These are phyloP conservation scores for Hippopotamyrus pictus DNA, from an alignment of 2,797 vertebrate species.

Conservation along the genomic window DNA sequence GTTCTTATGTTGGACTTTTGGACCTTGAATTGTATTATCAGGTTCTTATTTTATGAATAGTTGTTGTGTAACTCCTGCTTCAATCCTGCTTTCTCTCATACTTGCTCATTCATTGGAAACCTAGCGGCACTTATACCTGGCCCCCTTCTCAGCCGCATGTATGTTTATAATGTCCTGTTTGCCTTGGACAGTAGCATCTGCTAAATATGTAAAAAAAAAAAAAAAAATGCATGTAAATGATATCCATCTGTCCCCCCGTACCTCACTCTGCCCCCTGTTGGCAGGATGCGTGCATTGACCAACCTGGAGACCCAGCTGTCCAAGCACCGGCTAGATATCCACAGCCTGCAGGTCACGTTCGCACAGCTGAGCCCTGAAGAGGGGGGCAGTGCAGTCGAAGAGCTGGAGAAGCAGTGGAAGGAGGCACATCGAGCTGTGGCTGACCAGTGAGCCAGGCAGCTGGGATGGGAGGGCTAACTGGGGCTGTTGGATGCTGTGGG, in stretches of 20 bases:
- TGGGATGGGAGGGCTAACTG: background rate
- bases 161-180: background rate
- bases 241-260: background rate
- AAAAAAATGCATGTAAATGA: background rate
- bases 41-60: background rate
- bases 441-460: conserved; percentile 62
- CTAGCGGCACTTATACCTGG: background rate
- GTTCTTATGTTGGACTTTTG: background rate
- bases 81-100: background rate
- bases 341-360: conserved; percentile 47
- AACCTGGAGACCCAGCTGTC: conserved; percentile 67
- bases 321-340: conserved; percentile 60
- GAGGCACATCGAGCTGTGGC: conserved; percentile 56
- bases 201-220: background rate
- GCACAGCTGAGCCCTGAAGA: conserved; percentile 40
- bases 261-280: background rate
- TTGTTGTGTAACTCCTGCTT: background rate
- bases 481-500: background rate
- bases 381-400: conserved; percentile 37
- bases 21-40: background rate
- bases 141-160: background rate
- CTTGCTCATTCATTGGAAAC: background rate
- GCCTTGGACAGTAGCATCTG: background rate
- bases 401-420: conserved; percentile 64
- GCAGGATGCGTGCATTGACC: conserved; percentile 66